Evolutionary conservation across 2,888 invertebrate genomes (phyloP).

Genomic region (Platycheirus albimanus): DNA sequence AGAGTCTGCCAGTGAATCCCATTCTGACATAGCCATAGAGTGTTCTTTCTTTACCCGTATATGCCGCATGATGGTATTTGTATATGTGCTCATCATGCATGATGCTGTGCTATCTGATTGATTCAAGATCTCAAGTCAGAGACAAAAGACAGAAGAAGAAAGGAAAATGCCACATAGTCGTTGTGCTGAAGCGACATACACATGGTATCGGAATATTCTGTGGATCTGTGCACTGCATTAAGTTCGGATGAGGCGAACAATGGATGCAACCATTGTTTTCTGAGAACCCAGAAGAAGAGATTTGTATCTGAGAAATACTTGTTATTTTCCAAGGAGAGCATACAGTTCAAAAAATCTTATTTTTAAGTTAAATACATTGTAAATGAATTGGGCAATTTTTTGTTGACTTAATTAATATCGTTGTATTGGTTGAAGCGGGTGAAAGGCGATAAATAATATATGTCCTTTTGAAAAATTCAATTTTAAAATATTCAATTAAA

Average conservation of each 20-base stretch:
- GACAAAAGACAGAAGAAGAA: conserved; percentile 55
- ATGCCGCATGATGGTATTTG: neutral
- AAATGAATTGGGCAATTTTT: neutral
- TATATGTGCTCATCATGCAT: conserved; percentile 64
- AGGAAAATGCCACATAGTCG: conserved; percentile 36
- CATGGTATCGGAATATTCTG: conserved; percentile 47
- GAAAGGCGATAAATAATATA: too few relatives aligned
- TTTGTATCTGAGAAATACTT: conserved; percentile 57
- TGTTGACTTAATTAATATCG: neutral
- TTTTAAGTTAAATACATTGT: conserved; percentile 5
- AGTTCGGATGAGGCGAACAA: conserved; percentile 29
- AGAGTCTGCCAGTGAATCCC: conserved; percentile 47
- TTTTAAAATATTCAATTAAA: too few relatives aligned
- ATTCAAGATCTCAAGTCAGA: conserved; percentile 72
- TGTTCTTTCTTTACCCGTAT: neutral
- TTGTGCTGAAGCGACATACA: conserved; percentile 31
- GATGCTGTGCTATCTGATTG: conserved; percentile 64
- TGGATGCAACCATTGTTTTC: conserved; percentile 43
- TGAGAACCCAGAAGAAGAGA: conserved; percentile 38
- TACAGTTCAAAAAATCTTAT: conserved; percentile 37
- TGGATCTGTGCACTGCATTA: conserved; percentile 11
- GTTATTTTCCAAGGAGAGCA: conserved; percentile 58
- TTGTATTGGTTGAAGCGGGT: too few relatives aligned
- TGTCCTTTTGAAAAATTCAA: too few relatives aligned
- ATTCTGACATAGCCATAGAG: conserved; percentile 33